These are phyloP conservation scores for Dinomys branickii DNA, from an alignment of 2,113 vertebrate species.

Conservation along the genomic window DNA sequence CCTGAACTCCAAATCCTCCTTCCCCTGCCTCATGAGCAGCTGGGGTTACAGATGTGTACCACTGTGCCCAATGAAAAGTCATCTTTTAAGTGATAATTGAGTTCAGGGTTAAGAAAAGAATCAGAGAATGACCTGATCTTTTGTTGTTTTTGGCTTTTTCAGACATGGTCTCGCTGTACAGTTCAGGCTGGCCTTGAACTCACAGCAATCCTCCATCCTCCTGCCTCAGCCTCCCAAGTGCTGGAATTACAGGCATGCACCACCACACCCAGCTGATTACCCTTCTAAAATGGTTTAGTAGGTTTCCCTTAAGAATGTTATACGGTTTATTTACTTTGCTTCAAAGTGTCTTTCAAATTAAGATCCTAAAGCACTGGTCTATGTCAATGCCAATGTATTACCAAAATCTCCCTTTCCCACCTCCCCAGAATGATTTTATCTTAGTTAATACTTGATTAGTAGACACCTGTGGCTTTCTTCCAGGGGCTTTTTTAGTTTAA, in stretches of 20 bases:
- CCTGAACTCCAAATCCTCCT: not conserved
- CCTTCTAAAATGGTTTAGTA: not conserved
- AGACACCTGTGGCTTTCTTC: conserved; percentile 82
- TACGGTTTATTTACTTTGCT: not conserved
- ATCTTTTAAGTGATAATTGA: not conserved
- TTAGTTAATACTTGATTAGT: conserved; percentile 72
- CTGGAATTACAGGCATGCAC: too few relatives aligned
- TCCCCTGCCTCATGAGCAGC: not conserved
- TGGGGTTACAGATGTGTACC: not conserved
- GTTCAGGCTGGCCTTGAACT: too few relatives aligned
- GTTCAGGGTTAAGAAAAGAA: not conserved
- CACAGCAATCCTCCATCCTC: too few relatives aligned
- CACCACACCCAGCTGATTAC: not conserved
- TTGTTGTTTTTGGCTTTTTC: too few relatives aligned
- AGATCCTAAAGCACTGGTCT: not conserved
- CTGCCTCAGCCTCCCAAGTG: too few relatives aligned
- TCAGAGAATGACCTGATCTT: not conserved
- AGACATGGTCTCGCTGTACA: too few relatives aligned
- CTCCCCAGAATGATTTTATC: not conserved
- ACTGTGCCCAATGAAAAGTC: not conserved
- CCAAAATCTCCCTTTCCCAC: not conserved
- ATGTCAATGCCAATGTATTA: not conserved
- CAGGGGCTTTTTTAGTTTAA: conserved; percentile 63
- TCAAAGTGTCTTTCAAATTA: conserved; percentile 22
- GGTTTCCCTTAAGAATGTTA: conserved; percentile 14